Evolutionary conservation across 2,797 vertebrate genomes (phyloP).

Genomic region (Morelia viridis): DNA sequence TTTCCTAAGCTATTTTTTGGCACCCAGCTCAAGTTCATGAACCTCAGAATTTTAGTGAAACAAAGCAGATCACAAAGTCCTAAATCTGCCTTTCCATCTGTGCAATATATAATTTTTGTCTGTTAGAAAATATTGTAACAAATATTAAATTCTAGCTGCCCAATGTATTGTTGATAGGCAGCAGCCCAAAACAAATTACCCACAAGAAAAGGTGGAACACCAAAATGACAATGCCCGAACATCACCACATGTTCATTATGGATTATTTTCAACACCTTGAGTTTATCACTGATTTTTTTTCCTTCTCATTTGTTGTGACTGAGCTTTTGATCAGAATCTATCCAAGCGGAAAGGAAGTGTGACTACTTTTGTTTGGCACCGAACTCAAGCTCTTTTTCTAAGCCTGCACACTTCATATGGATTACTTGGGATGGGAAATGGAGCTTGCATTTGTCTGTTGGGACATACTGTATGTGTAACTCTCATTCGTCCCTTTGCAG

Average conservation of each 20-base stretch:
- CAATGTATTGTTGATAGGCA: background rate
- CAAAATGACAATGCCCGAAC: background rate
- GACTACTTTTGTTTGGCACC: background rate
- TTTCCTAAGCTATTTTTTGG: background rate
- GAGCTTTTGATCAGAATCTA: background rate
- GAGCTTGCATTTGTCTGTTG: accelerated
- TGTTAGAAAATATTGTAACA: background rate
- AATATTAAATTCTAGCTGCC: background rate
- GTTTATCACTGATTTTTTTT: background rate
- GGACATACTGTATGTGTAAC: background rate
- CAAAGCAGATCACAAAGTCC: background rate
- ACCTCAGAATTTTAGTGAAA: background rate
- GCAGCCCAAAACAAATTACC: background rate
- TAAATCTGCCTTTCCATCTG: background rate
- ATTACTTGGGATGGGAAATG: background rate
- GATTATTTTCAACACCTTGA: background rate
- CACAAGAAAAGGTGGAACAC: background rate
- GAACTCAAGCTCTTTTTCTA: background rate
- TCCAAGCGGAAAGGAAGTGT: background rate
- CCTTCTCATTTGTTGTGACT: background rate
- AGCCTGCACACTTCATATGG: background rate
- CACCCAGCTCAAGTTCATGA: too few relatives aligned
- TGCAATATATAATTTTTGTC: background rate
- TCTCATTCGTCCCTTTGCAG: constrained; percentile 66
- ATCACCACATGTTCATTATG: background rate